phyloP scores from a whole-genome alignment of 2,797 vertebrate genomes.

The Gymnothorax reevesii region DNA sequence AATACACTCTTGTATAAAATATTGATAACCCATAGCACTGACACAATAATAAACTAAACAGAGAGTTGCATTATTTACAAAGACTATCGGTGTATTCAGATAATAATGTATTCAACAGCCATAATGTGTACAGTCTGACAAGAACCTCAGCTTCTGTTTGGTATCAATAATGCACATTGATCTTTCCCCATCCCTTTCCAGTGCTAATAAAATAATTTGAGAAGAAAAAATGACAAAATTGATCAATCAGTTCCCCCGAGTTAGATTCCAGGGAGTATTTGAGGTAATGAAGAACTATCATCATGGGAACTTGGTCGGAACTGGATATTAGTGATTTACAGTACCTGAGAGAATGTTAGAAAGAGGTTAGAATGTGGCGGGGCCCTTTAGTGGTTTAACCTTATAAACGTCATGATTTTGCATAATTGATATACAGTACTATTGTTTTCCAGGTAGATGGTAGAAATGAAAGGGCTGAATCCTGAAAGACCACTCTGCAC shows the following conservation, averaged over 20 bases:
- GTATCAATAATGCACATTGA: constrained; percentile 44
- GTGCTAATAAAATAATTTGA: constrained; percentile 45
- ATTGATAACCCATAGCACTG: constrained; percentile 59
- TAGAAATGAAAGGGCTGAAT: not conserved
- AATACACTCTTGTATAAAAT: constrained; percentile 79
- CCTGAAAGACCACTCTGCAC: not conserved
- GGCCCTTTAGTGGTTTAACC: not conserved
- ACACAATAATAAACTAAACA: constrained; percentile 66
- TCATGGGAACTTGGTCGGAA: constrained; percentile 22
- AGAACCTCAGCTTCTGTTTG: constrained; percentile 29
- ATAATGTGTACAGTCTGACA: constrained; percentile 32
- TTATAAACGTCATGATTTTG: not conserved
- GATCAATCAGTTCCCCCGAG: not conserved
- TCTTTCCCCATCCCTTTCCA: constrained; percentile 53
- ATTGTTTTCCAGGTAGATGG: not conserved
- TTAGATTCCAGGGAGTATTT: constrained; percentile 14
- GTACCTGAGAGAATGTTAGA: not conserved
- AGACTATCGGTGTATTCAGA: constrained; percentile 46
- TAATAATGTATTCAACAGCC: constrained; percentile 26
- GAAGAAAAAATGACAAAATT: constrained; percentile 41
- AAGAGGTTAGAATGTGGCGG: not conserved
- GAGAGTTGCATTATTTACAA: constrained; percentile 62
- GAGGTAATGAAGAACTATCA: constrained; percentile 45
- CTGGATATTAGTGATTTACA: constrained; percentile 33
- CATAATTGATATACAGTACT: not conserved